Evolutionary conservation across 2,888 invertebrate genomes (phyloP).

Genomic region (Phaonia tiefii): DNA sequence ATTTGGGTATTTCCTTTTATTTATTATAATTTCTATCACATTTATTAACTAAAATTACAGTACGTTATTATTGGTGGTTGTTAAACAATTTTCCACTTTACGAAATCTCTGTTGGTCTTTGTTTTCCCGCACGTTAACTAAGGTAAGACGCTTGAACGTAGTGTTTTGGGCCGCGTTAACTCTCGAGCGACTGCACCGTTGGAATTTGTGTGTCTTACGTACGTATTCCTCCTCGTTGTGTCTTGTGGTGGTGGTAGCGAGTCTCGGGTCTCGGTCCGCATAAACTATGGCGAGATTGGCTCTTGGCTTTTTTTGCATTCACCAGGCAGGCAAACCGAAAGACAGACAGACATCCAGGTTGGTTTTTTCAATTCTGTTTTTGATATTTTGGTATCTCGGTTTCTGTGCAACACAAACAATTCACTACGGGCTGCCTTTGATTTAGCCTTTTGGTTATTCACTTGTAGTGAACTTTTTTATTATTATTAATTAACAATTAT

Average conservation of each 20-base stretch:
- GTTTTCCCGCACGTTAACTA: slow-evolving; percentile 65
- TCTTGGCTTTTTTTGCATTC: slow-evolving; percentile 40
- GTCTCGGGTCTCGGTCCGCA: background rate
- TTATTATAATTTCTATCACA: slow-evolving; percentile 60
- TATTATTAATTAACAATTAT: too few species aligned
- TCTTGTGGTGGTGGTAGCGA: too few species aligned
- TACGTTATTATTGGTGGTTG: slow-evolving; percentile 13
- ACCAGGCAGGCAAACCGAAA: too few species aligned
- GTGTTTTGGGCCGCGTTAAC: slow-evolving; percentile 65
- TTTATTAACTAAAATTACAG: slow-evolving; percentile 45
- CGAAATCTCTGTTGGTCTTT: slow-evolving; percentile 63
- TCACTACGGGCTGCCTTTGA: too few species aligned
- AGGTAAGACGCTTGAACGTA: slow-evolving; percentile 66
- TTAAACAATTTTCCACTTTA: slow-evolving; percentile 26
- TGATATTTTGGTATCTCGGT: too few species aligned
- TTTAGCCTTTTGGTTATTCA: too few species aligned
- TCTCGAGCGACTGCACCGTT: slow-evolving; percentile 66
- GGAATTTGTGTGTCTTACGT: slow-evolving; percentile 51
- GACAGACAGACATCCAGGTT: slow-evolving; percentile 9
- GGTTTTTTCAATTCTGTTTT: slow-evolving; percentile 34
- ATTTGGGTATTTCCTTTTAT: slow-evolving; percentile 55
- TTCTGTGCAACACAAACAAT: too few species aligned
- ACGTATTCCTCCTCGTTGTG: slow-evolving; percentile 63
- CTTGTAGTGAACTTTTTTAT: too few species aligned
- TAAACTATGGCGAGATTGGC: slow-evolving; percentile 64